Evolutionary conservation across 2,113 vertebrate genomes (phyloP), one percentile per base, ranked within the genome.

Genomic region (Delphinus delphis): DNA sequence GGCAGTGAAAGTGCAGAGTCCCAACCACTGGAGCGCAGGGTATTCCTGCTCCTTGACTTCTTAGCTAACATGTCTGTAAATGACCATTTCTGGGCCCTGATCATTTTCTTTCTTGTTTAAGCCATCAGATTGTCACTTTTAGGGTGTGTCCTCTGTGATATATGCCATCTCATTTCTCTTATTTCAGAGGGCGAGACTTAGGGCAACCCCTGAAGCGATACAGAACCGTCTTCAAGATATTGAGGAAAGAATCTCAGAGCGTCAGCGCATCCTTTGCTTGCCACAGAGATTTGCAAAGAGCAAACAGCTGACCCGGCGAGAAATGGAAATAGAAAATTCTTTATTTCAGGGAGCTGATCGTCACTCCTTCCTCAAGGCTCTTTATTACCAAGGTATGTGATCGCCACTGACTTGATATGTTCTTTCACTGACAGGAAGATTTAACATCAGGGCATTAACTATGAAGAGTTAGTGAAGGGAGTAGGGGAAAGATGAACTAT

Each of bases 241-340:
- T 97, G 98, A 98, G 97, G 98, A 99, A 98, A 99, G 99, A 98
- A 99, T 99, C 20, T 98, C 98, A 0, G 99, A 99, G 60, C 98
- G 99, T 7, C 98, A 98, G 11, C 99, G 99, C 97, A 99, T 99
- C 21, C 98, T 99, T 7, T 98, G 99, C 23, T 98, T 99, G 87
- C 99, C 99, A 0, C 99, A 99, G 97, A 99, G 99, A 71, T 99
- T 99, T 96, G 98, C 99, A 8, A 98, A 99, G 98, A 99, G 99
- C 98, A 99, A 98, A 53, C 98, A 99, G 14, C 99, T 99, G 93
- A 99, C 99, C 60, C 99, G 99, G 0, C 97, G 99, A 26, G 99
- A 99, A 98, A 99, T 99, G 99, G 99, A 99, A 98, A 99, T 99
- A 12, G 99, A 99, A 93, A 99, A 98, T 1, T 99, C 99, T 1